Conservation (phyloP, 2,888 invertebrate species). For the Trachelus stipa region DNA sequence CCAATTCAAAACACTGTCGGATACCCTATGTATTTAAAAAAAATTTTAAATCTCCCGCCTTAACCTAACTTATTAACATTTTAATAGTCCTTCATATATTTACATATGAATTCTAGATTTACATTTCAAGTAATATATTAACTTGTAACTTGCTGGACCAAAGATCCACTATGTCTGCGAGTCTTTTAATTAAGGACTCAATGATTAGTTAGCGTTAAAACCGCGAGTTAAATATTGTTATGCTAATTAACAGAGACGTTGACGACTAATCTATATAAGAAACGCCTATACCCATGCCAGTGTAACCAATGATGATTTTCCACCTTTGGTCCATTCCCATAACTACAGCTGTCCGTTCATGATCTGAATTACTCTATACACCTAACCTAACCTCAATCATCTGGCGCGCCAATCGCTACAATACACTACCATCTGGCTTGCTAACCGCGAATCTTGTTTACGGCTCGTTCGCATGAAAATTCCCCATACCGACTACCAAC, state of each 20-base stretch:
- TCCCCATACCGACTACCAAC: not conserved
- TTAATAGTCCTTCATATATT: not conserved
- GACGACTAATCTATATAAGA: conserved; percentile 54
- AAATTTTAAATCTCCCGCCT: not conserved
- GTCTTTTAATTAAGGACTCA: conserved; percentile 47
- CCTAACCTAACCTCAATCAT: not conserved
- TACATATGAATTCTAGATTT: not conserved
- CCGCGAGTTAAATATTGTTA: conserved; percentile 56
- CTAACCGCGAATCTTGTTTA: not conserved
- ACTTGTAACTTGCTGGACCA: not conserved
- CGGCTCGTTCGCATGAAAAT: not conserved
- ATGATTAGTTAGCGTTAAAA: conserved; percentile 54
- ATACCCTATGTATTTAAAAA: not conserved
- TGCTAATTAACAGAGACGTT: conserved; percentile 55
- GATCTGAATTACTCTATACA: not conserved
- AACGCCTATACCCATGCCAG: conserved; percentile 17
- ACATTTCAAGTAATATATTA: not conserved
- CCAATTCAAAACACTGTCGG: not conserved
- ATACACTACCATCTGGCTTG: not conserved
- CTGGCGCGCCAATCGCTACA: no score
- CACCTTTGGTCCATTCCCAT: not conserved
- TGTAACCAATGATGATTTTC: not conserved
- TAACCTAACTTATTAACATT: not conserved
- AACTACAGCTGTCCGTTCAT: not conserved
- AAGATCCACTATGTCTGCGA: not conserved